These are phyloP conservation scores for Pelodiscus sinensis DNA, from an alignment of 2,113 vertebrate genomes.

Conservation along the genomic window DNA sequence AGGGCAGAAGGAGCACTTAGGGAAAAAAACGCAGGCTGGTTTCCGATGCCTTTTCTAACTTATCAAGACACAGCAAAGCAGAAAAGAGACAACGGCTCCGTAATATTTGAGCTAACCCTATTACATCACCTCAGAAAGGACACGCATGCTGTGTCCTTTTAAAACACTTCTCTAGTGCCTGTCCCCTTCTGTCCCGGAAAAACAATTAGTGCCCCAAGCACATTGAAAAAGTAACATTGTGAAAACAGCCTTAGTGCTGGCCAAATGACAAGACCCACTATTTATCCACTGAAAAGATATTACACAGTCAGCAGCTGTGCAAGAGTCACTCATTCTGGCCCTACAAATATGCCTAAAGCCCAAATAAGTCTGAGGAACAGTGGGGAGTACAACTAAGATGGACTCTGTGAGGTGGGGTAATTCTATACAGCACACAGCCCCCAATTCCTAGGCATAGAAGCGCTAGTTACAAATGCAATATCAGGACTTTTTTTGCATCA, in stretches of 20 bases:
- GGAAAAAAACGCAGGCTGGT: neutral
- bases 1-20: neutral
- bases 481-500: neutral
- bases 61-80: slow-evolving; percentile 66
- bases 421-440: neutral
- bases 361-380: neutral
- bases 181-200: neutral
- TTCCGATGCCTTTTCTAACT: slow-evolving; percentile 44
- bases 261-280: neutral
- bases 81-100: neutral
- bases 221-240: neutral
- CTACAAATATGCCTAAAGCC: neutral
- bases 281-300: neutral
- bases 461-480: neutral
- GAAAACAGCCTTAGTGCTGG: neutral
- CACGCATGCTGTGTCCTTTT: neutral
- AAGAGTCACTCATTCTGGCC: neutral
- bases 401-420: neutral
- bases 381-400: neutral
- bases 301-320: neutral
- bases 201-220: neutral
- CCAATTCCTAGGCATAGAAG: neutral
- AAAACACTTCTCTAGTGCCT: neutral
- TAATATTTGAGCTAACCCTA: neutral
- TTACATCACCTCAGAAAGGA: neutral